A percentile compares a stretch with the other conserved stretches of the same genome.
phyloP scores from a whole-genome alignment of 2,797 vertebrate genomes.

The Chaenodraco wilsoni region DNA sequence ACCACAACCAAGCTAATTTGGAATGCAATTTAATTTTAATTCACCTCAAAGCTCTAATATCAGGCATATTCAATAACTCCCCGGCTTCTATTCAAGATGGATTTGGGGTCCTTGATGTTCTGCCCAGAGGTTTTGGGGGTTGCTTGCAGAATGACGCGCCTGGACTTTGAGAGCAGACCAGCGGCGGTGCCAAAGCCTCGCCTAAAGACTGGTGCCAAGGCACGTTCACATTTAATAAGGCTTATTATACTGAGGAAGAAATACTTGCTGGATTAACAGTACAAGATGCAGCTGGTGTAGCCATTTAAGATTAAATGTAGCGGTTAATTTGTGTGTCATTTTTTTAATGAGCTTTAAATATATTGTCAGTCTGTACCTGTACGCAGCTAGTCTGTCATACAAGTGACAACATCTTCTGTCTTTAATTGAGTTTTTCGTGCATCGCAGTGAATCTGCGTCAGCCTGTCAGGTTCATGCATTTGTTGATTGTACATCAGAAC shows the following conservation, averaged over 20 bases:
- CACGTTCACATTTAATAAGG: slow-evolving; percentile 40
- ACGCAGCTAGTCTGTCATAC: slow-evolving; percentile 18
- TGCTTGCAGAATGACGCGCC: slow-evolving; percentile 26
- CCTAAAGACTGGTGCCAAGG: slow-evolving; percentile 26
- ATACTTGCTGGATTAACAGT: slow-evolving; percentile 25
- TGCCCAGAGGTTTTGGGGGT: slow-evolving; percentile 39
- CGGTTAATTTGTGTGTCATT: slow-evolving; percentile 35
- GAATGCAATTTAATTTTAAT: slow-evolving; percentile 44
- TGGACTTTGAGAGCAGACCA: slow-evolving; percentile 35
- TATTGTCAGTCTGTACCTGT: slow-evolving; percentile 35
- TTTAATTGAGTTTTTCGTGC: slow-evolving; percentile 31
- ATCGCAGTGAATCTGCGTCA: slow-evolving; percentile 27
- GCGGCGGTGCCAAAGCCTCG: slow-evolving; percentile 23
- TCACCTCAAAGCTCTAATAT: slow-evolving; percentile 29
- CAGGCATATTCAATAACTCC: slow-evolving; percentile 40
- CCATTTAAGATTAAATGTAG: slow-evolving; percentile 49
- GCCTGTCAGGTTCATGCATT: slow-evolving; percentile 14
- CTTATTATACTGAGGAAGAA: slow-evolving; percentile 25
- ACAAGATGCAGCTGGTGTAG: slow-evolving; percentile 43
- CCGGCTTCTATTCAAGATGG: slow-evolving; percentile 21
- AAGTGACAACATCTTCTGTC: slow-evolving; percentile 28
- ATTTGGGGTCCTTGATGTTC: slow-evolving; percentile 46
- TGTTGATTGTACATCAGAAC: slow-evolving; percentile 33
- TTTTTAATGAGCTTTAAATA: slow-evolving; percentile 22
- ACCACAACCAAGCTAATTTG: slow-evolving; percentile 30